Evolutionary conservation across 2,113 vertebrate species (phyloP).

Genomic region (Misgurnus mizolepis): DNA sequence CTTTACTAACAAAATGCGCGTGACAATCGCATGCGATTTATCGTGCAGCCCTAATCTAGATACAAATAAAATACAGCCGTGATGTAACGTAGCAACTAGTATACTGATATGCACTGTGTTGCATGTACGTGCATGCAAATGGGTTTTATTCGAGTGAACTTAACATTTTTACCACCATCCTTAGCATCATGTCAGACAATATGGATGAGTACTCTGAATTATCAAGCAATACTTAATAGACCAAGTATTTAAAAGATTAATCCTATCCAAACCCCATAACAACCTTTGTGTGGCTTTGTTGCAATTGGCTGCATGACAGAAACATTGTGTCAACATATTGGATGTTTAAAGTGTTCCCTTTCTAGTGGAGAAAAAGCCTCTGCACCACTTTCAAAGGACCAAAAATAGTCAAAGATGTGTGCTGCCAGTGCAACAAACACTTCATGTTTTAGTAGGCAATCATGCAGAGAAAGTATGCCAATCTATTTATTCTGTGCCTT

Average conservation of each 20-base stretch:
- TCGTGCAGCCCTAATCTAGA: too few species aligned
- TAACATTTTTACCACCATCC: background rate
- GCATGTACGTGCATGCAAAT: too few species aligned
- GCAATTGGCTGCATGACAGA: background rate
- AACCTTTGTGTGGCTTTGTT: background rate
- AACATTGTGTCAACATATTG: background rate
- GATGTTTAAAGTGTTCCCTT: background rate
- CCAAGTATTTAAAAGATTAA: background rate
- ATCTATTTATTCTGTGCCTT: background rate
- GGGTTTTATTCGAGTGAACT: too few species aligned
- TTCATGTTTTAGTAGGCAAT: background rate
- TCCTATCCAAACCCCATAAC: background rate
- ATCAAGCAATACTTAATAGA: background rate
- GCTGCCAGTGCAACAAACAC: background rate
- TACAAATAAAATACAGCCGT: too few species aligned
- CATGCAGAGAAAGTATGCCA: conserved; percentile 24
- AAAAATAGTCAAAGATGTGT: too few species aligned
- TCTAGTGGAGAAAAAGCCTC: background rate
- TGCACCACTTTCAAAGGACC: background rate
- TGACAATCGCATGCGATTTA: too few species aligned
- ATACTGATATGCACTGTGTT: too few species aligned
- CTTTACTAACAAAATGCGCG: too few species aligned
- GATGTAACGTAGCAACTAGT: too few species aligned
- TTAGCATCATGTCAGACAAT: background rate
- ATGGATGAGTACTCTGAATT: background rate